Evolutionary conservation across 2,113 vertebrate genomes (phyloP).

Genomic region (Seriola rivoliana): DNA sequence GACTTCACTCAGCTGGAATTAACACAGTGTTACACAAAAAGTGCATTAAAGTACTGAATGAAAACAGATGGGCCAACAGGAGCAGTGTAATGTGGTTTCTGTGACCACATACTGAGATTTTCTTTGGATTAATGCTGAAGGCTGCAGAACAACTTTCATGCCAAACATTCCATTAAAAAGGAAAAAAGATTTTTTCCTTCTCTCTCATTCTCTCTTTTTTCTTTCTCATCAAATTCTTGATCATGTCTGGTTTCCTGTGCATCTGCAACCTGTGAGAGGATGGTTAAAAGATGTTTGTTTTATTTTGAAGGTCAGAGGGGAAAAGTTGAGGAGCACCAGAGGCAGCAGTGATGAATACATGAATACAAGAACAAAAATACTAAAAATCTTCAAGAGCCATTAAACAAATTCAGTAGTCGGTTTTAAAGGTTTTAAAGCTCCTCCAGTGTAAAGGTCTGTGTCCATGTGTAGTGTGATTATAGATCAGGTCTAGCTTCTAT

Average conservation of each 20-base stretch:
- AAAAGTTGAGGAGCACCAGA: not conserved
- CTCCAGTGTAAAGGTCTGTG: too few species aligned
- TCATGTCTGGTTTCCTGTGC: not conserved
- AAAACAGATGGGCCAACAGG: not conserved
- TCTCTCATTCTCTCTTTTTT: too few species aligned
- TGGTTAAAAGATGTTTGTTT: not conserved
- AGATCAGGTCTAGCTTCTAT: too few species aligned
- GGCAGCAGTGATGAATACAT: too few species aligned
- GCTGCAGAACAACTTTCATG: not conserved
- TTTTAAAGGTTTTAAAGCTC: too few species aligned
- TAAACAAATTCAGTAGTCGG: too few species aligned
- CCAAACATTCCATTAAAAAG: not conserved
- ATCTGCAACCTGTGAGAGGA: not conserved
- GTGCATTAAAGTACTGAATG: not conserved
- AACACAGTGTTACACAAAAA: not conserved
- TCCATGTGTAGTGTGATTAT: too few species aligned
- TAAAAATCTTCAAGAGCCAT: too few species aligned
- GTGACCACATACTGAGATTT: not conserved
- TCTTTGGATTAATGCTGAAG: not conserved
- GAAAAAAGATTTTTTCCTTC: not conserved
- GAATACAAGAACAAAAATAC: too few species aligned
- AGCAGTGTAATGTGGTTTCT: constrained; percentile 21
- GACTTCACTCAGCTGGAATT: not conserved
- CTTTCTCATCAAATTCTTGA: not conserved
- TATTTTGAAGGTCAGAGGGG: not conserved